Conservation (phyloP, 1,140 invertebrate genomes). For the Teleopsis dalmanni region DNA sequence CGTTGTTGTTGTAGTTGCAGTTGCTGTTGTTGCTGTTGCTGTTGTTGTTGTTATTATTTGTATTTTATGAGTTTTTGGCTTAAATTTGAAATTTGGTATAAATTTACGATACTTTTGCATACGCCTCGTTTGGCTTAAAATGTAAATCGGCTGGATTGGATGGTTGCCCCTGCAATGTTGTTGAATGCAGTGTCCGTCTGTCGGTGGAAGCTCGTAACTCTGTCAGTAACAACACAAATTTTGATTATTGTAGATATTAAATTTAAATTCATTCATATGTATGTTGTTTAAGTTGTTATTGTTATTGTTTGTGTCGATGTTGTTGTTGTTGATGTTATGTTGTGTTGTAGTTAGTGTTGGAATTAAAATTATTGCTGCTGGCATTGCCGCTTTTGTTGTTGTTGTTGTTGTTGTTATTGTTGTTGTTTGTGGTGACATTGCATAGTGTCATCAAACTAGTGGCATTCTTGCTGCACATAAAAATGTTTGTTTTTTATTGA, state of each 20-base stretch:
- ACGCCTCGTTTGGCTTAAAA: too few relatives aligned
- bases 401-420: neutral
- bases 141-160: too few relatives aligned
- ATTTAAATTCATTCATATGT: too few relatives aligned
- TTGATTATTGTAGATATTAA: too few relatives aligned
- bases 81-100: too few relatives aligned
- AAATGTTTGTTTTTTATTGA: constrained; percentile 7
- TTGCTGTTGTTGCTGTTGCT: neutral
- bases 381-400: neutral
- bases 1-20: neutral
- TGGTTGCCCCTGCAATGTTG: too few relatives aligned
- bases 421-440: neutral
- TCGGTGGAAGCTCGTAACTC: too few relatives aligned
- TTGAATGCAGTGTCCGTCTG: too few relatives aligned
- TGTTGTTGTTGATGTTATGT: neutral
- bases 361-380: neutral
- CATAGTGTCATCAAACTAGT: too few relatives aligned
- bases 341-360: neutral
- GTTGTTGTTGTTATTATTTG: neutral
- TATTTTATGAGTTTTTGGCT: neutral
- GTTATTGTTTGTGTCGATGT: neutral
- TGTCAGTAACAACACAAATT: too few relatives aligned
- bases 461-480: too few relatives aligned
- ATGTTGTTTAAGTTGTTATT: neutral
- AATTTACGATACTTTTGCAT: too few relatives aligned